phyloP scores from a whole-genome alignment of 2,797 vertebrate species.

The Syngnathus rostellatus region DNA sequence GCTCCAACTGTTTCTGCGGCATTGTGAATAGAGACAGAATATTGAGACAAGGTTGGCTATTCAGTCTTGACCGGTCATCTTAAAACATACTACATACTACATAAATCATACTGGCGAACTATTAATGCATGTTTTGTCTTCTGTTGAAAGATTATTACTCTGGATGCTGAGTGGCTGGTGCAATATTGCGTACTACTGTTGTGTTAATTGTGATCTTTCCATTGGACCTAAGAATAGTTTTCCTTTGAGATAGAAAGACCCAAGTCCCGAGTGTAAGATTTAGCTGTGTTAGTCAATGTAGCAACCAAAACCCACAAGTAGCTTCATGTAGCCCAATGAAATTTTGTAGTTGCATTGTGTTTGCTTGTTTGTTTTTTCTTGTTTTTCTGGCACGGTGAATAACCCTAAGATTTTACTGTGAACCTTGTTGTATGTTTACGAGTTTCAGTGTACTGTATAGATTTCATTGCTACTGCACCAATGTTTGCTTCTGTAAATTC shows the following conservation, averaged over 20 bases:
- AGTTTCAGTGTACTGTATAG: neutral
- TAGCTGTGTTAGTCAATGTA: neutral
- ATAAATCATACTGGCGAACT: neutral
- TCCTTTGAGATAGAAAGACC: neutral
- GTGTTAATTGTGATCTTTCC: neutral
- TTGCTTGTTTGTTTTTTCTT: neutral
- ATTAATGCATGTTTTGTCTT: slow-evolving; percentile 5
- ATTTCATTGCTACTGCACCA: neutral
- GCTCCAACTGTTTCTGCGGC: neutral
- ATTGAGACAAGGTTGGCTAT: neutral
- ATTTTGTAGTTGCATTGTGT: neutral
- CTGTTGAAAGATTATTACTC: neutral
- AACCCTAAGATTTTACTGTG: neutral
- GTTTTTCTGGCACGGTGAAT: neutral
- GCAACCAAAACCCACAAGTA: slow-evolving; percentile 4
- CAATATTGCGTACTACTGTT: neutral
- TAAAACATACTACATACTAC: neutral
- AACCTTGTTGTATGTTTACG: neutral
- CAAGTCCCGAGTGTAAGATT: neutral
- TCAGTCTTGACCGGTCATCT: neutral
- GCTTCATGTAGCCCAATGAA: neutral
- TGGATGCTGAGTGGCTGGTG: neutral
- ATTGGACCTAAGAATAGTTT: neutral
- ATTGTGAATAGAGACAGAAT: neutral
- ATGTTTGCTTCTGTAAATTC: neutral